A percentile compares a stretch with the other conserved stretches of the same genome.
Conservation (phyloP, 2,797 vertebrate genomes). For the Orestias chungarensis region DNA sequence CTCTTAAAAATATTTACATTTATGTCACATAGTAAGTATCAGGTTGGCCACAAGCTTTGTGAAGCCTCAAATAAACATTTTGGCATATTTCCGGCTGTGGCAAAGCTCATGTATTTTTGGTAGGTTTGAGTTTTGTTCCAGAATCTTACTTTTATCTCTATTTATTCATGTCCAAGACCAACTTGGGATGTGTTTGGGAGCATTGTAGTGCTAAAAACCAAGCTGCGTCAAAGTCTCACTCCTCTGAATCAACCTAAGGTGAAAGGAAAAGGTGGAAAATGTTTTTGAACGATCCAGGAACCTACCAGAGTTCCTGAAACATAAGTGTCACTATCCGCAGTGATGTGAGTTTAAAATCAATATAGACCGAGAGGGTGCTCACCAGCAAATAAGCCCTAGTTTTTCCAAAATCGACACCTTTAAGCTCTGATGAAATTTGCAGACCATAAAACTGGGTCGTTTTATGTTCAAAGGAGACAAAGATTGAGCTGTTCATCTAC, state of each 20-base stretch:
- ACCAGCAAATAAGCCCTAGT: not conserved
- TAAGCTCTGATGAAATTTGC: not conserved
- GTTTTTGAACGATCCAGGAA: not conserved
- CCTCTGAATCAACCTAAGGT: not conserved
- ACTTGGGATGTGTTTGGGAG: not conserved
- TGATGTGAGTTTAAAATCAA: not conserved
- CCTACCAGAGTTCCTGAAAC: not conserved
- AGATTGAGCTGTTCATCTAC: not conserved
- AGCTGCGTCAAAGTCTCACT: not conserved
- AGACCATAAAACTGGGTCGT: not conserved
- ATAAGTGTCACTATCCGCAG: not conserved
- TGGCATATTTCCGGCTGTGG: not conserved
- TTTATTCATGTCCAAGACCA: not conserved
- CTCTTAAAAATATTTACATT: not conserved
- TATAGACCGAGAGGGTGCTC: not conserved
- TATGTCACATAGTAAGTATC: not conserved
- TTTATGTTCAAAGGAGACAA: not conserved
- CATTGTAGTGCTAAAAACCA: not conserved
- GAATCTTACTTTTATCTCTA: not conserved
- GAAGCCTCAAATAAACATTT: not conserved
- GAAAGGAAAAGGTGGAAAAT: not conserved
- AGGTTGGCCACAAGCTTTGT: not conserved
- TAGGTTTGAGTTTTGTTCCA: not conserved
- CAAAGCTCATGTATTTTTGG: not conserved
- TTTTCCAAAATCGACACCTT: slow-evolving; percentile 3